Percentiles rank a stretch among this genome's conserved stretches.
Conservation (phyloP, 2,113 vertebrate genomes). For the Etia nguti region DNA sequence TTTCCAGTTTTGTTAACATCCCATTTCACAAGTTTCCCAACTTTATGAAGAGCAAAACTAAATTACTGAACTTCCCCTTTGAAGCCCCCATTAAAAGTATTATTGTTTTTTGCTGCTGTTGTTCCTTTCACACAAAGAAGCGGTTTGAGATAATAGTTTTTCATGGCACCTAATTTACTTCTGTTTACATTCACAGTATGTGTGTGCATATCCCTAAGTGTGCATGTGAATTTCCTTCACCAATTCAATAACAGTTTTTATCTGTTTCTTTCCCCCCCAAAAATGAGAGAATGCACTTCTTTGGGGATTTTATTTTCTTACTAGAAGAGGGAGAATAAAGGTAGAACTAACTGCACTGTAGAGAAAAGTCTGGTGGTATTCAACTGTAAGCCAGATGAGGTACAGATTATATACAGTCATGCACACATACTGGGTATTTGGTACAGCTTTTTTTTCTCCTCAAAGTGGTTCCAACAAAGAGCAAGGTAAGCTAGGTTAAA, state of each 20-base stretch:
- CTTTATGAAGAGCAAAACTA: not conserved
- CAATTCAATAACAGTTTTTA: not conserved
- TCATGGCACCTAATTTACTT: not conserved
- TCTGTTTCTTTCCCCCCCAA: not conserved
- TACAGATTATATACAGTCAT: not conserved
- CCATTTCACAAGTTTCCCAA: not conserved
- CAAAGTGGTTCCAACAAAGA: not conserved
- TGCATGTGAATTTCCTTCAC: not conserved
- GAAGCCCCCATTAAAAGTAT: not conserved
- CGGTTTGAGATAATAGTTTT: not conserved
- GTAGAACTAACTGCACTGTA: not conserved
- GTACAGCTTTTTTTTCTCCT: not conserved
- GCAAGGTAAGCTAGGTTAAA: constrained; percentile 48
- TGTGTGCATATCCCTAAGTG: not conserved
- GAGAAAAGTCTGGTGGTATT: not conserved
- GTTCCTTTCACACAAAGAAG: not conserved
- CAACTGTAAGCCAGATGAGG: not conserved
- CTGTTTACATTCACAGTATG: not conserved
- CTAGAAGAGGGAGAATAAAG: not conserved
- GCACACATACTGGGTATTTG: not conserved
- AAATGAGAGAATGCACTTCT: not conserved
- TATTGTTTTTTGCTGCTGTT: not conserved
- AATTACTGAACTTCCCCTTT: not conserved
- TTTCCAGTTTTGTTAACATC: not conserved
- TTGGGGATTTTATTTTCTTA: not conserved